Evolutionary conservation across 2,888 invertebrate genomes (phyloP).

Genomic region (Drosophila conformis): DNA sequence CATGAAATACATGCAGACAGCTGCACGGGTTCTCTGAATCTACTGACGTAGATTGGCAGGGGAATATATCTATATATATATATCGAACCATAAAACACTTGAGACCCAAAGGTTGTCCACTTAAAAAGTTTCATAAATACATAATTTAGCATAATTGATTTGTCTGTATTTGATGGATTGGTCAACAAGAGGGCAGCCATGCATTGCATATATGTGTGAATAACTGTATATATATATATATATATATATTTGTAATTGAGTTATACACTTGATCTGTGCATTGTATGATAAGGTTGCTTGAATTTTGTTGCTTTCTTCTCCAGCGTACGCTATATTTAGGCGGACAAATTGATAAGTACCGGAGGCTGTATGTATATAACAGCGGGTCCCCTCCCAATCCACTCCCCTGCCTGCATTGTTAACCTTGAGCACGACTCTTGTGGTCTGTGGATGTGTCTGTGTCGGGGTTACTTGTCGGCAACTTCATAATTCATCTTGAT

Average conservation of each 20-base stretch:
- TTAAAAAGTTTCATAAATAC: slow-evolving; percentile 44
- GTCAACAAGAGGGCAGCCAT: slow-evolving; percentile 23
- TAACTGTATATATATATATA: slow-evolving; percentile 12
- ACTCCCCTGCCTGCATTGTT: slow-evolving; percentile 41
- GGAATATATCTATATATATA: slow-evolving; percentile 34
- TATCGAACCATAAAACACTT: slow-evolving; percentile 48
- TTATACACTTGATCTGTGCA: slow-evolving; percentile 17
- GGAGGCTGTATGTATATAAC: slow-evolving; percentile 28
- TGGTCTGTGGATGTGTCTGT: slow-evolving; percentile 14
- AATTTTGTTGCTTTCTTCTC: slow-evolving; percentile 23
- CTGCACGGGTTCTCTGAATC: slow-evolving; percentile 42
- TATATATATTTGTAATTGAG: slow-evolving; percentile 25
- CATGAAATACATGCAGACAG: slow-evolving; percentile 24
- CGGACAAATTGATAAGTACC: slow-evolving; percentile 66
- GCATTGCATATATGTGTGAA: slow-evolving; percentile 4
- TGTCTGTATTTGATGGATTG: slow-evolving; percentile 53
- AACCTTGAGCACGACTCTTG: slow-evolving; percentile 70
- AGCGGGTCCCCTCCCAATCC: slow-evolving; percentile 10
- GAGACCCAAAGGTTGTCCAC: slow-evolving; percentile 50
- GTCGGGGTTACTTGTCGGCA: slow-evolving; percentile 47
- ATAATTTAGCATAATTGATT: slow-evolving; percentile 74
- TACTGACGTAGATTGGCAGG: slow-evolving; percentile 16
- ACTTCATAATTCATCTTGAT: slow-evolving; percentile 72
- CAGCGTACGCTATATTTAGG: slow-evolving; percentile 51
- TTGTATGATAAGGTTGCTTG: slow-evolving; percentile 46